phyloP scores from a whole-genome alignment of 2,113 vertebrate species.

The Aldabrachelys gigantea region DNA sequence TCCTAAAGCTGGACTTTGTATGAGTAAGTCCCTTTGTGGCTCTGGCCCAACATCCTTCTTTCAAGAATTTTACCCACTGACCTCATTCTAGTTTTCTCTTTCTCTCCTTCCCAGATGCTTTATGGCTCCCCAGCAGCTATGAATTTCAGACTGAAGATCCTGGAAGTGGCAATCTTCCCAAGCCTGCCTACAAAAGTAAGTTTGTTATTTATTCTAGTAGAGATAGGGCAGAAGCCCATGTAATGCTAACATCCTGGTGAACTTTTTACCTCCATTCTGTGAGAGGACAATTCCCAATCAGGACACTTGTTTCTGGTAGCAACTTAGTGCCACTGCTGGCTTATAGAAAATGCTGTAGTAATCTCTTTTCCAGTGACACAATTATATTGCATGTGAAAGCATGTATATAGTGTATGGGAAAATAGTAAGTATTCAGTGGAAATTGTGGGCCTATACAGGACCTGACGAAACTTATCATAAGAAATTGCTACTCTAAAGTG shows the following conservation, averaged over 20 bases:
- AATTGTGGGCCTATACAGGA: neutral
- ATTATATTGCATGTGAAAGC: accelerated
- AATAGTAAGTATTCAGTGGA: neutral
- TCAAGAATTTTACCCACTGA: neutral
- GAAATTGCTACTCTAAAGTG: neutral
- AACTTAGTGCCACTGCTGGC: neutral
- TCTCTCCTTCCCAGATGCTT: neutral
- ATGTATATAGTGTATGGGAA: neutral
- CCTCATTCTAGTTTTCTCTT: neutral
- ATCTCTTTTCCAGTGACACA: accelerated
- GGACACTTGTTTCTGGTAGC: neutral
- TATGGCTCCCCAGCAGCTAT: neutral
- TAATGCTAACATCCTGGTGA: neutral
- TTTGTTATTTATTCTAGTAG: neutral
- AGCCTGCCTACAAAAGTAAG: neutral
- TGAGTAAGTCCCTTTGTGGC: neutral
- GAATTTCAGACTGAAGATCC: neutral
- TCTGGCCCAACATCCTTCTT: neutral
- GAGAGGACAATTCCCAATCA: neutral
- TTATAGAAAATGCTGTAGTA: neutral
- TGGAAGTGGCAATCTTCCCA: neutral
- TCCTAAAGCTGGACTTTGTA: neutral
- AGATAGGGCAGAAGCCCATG: neutral
- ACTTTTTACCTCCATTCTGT: neutral
- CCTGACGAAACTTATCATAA: accelerated